Conservation (phyloP, 2,113 vertebrate genomes). For the Brachypteracias leptosomus region DNA sequence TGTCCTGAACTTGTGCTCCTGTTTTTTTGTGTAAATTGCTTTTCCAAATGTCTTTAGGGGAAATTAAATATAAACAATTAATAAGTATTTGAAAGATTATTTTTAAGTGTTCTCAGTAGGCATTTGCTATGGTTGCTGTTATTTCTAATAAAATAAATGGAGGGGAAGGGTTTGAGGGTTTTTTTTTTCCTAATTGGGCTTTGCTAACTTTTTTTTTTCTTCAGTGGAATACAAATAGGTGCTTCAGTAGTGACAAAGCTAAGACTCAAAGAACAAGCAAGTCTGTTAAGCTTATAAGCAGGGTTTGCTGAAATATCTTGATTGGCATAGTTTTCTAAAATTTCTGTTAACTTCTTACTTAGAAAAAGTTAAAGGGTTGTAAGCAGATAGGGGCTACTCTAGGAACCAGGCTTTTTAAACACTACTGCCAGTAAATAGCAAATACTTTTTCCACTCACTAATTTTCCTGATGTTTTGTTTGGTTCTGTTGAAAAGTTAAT, state of each 20-base stretch:
- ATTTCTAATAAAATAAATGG: background rate
- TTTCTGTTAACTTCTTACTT: background rate
- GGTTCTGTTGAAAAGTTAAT: background rate
- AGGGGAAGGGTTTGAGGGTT: fast-evolving
- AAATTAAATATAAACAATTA: conserved; percentile 1
- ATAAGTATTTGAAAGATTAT: background rate
- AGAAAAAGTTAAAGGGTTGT: background rate
- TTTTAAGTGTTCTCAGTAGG: background rate
- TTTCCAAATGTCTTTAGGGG: background rate
- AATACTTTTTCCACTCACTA: background rate
- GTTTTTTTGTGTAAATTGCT: background rate
- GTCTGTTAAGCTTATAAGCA: background rate
- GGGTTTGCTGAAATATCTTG: background rate
- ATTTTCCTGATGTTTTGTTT: background rate
- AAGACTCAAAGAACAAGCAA: background rate
- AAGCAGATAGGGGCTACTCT: background rate
- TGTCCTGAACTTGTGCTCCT: background rate
- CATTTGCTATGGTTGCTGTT: background rate
- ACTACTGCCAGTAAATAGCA: background rate
- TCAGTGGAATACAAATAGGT: background rate
- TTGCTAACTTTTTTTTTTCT: background rate
- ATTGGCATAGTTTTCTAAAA: background rate
- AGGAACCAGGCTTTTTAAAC: background rate
- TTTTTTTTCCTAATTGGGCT: background rate
- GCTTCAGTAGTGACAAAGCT: background rate